Evolutionary conservation across 2,797 vertebrate genomes (phyloP), one percentile per base, ranked within the genome.

Genomic region (Calcarius lapponicus): DNA sequence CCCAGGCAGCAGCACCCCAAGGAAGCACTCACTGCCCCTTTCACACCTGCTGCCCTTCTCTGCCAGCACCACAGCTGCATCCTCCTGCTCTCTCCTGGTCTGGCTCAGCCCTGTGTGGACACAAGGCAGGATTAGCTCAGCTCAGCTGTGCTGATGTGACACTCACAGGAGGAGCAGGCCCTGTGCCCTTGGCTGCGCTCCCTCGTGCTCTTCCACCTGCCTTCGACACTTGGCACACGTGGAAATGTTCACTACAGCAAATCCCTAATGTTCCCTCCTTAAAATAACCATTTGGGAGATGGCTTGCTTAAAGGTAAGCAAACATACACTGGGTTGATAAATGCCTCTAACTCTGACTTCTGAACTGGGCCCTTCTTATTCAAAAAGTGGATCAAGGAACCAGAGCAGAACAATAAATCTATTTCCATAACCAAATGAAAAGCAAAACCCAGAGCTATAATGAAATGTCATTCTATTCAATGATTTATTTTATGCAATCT

Each of bases 1-100:
- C 69, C 29, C 3, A 0, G 2, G 5, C 34, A 31, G 79, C 81
- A 58, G 79, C 2, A 0, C 15, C 45, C 51, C 6, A 0, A 6
- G 45, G 53, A 24, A 53, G 21, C 34, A 10, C 42, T 5, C 2
- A 1, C 29, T 20, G 18, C 34, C 62, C 19, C 31, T 47, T 40
- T 11, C 32, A 28, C 17, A 7, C 8, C 32, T 13, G 7, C 26
- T 18, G 65, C 3, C 34, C 17, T 51, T 9, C 45, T 19, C 11
- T 2, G 8, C 51, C 25, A 19, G 51, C 47, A 36, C 19, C 2
- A 0, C 2, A 17, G 65, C 65, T 29, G 3, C 2, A 19, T 29
- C 11, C 13, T 11, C n/a, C 20, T 69, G 17, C 17, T 32, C 36
- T 18, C 38, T 16, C 18, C 47, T 7, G 32, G 1, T 8, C 47